A percentile compares a stretch with the other conserved stretches of the same genome.
Evolutionary conservation across 1,140 invertebrate species (phyloP).

Genomic region (Ephestia elutella): DNA sequence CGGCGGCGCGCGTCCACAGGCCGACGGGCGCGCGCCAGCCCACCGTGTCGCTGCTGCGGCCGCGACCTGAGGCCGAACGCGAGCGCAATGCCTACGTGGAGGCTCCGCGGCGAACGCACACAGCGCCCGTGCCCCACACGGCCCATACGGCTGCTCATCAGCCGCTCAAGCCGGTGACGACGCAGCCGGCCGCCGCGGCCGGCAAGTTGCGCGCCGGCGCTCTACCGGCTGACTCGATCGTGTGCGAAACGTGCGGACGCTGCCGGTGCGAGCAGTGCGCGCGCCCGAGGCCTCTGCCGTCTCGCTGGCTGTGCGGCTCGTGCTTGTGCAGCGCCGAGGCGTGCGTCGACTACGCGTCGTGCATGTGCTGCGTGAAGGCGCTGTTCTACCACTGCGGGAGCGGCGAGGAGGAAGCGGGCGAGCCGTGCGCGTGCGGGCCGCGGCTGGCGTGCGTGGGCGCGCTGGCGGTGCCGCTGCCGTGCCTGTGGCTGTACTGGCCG

Average conservation of each 20-base stretch:
- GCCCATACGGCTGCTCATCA: constrained; percentile 37
- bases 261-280: constrained; percentile 92
- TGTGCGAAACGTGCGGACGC: constrained; percentile 88
- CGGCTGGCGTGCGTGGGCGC: constrained; percentile 90
- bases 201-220: constrained; percentile 63
- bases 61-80: constrained; percentile 84
- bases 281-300: constrained; percentile 86
- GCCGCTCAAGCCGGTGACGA: constrained; percentile 66
- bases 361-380: constrained; percentile 94
- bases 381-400: constrained; percentile 93
- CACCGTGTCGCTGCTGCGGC: constrained; percentile 81
- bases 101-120: constrained; percentile 76
- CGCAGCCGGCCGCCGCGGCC: constrained; percentile 56
- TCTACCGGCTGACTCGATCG: constrained; percentile 78
- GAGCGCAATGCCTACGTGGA: constrained; percentile 90
- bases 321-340: constrained; percentile 91
- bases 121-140: constrained; percentile 44
- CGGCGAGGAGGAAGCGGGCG: constrained; percentile 80
- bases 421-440: constrained; percentile 86
- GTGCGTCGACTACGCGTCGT: constrained; percentile 90
- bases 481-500: constrained; percentile 94
- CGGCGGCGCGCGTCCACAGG: constrained; percentile 78
- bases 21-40: constrained; percentile 75
- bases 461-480: constrained; percentile 87
- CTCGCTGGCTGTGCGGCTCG: constrained; percentile 90